Percentiles rank a stretch among this genome's conserved stretches.
Conservation (phyloP, 2,113 vertebrate species). For the Lanius collurio region DNA sequence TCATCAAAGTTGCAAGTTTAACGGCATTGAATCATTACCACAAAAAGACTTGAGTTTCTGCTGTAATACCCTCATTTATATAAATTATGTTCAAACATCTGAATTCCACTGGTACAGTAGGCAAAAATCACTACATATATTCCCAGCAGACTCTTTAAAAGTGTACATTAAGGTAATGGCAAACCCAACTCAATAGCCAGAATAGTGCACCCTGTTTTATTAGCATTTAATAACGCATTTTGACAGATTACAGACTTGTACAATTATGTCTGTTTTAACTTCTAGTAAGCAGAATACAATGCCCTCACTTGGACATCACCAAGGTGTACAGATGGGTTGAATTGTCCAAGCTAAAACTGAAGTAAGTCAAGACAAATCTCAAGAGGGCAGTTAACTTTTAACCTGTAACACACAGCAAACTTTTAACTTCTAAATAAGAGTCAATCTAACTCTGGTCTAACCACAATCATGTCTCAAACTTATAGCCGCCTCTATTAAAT, state of each 20-base stretch:
- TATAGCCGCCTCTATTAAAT: background rate
- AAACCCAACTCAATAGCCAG: background rate
- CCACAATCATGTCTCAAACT: background rate
- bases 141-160: background rate
- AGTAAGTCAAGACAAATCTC: background rate
- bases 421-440: background rate
- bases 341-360: background rate
- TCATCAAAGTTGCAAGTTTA: background rate
- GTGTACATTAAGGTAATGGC: background rate
- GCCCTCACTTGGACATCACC: background rate
- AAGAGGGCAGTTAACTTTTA: background rate
- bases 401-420: background rate
- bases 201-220: background rate
- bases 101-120: background rate
- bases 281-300: rapidly evolving
- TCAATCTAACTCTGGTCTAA: background rate
- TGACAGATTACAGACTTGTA: background rate
- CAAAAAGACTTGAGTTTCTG: background rate
- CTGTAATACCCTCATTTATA: background rate
- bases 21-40: background rate
- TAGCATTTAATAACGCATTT: background rate
- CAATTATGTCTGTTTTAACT: background rate
- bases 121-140: background rate
- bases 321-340: background rate
- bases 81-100: background rate